phyloP scores from a whole-genome alignment of 2,797 vertebrate genomes.

The Rhinophrynus dorsalis region DNA sequence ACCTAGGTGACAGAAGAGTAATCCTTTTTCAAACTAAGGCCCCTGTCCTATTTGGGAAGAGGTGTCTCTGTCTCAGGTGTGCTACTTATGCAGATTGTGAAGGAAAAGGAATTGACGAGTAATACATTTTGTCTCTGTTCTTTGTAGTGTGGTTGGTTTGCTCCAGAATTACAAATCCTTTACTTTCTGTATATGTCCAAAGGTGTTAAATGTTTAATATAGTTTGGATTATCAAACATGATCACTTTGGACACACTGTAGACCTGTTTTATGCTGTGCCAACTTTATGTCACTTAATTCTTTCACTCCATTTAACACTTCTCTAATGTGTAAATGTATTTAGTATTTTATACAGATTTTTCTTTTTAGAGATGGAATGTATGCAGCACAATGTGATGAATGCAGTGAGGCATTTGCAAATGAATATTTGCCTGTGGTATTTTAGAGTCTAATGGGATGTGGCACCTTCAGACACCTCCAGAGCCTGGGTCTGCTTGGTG shows the following conservation, averaged over 20 bases:
- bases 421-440: background rate
- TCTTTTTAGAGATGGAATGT: background rate
- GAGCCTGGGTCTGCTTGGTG: background rate
- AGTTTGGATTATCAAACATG: too few species aligned
- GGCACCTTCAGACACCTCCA: background rate
- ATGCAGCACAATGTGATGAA: constrained; percentile 11
- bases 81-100: too few species aligned
- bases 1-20: too few species aligned
- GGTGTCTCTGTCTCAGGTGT: too few species aligned
- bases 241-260: constrained; percentile 6
- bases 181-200: too few species aligned
- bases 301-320: constrained; percentile 23
- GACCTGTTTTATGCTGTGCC: background rate
- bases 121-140: too few species aligned
- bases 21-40: too few species aligned
- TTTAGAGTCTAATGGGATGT: background rate
- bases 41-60: too few species aligned
- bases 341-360: constrained; percentile 8
- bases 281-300: background rate
- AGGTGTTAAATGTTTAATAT: too few species aligned
- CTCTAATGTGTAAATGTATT: constrained; percentile 29
- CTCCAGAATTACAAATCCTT: too few species aligned
- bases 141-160: too few species aligned
- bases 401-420: background rate
- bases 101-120: too few species aligned